Percentiles rank a stretch among this genome's conserved stretches.
These are phyloP conservation scores for Micronycteris hirsuta DNA, from an alignment of 2,113 vertebrate species.

Conservation along the genomic window DNA sequence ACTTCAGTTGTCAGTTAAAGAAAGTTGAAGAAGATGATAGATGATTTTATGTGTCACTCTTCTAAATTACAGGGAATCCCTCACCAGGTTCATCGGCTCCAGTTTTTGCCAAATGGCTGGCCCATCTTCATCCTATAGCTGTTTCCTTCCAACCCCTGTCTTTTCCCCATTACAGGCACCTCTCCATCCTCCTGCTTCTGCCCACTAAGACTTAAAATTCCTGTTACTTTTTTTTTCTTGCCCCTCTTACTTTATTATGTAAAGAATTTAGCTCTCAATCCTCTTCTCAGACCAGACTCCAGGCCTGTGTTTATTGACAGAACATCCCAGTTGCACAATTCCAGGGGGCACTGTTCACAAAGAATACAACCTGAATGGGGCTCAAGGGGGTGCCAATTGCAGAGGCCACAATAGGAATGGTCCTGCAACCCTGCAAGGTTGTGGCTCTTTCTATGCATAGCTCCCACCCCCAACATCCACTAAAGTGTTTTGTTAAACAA, in stretches of 20 bases:
- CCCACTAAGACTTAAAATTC: constrained; percentile 55
- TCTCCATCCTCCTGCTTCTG: background rate
- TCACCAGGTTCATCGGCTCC: background rate
- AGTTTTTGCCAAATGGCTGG: background rate
- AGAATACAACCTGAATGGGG: constrained; percentile 28
- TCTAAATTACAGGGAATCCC: constrained; percentile 3
- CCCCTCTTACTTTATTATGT: constrained; percentile 60
- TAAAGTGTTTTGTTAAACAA: constrained; percentile 65
- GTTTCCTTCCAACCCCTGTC: background rate
- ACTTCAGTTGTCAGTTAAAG: background rate
- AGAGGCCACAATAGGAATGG: background rate
- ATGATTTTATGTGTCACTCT: background rate
- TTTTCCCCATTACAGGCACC: background rate
- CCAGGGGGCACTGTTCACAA: constrained; percentile 39
- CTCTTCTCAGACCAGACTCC: constrained; percentile 22
- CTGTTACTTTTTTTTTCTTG: constrained; percentile 40
- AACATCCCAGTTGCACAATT: constrained; percentile 5
- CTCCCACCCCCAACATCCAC: constrained; percentile 5
- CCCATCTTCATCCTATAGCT: background rate
- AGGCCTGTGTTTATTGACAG: constrained; percentile 42
- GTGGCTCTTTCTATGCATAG: background rate
- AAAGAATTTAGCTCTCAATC: constrained; percentile 57
- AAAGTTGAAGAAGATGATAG: background rate
- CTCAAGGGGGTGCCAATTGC: constrained; percentile 22
- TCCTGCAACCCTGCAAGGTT: background rate